Percentiles rank a stretch among this genome's conserved stretches.
Evolutionary conservation across 2,888 invertebrate species (phyloP).

Genomic region (Salpingus planirostris): DNA sequence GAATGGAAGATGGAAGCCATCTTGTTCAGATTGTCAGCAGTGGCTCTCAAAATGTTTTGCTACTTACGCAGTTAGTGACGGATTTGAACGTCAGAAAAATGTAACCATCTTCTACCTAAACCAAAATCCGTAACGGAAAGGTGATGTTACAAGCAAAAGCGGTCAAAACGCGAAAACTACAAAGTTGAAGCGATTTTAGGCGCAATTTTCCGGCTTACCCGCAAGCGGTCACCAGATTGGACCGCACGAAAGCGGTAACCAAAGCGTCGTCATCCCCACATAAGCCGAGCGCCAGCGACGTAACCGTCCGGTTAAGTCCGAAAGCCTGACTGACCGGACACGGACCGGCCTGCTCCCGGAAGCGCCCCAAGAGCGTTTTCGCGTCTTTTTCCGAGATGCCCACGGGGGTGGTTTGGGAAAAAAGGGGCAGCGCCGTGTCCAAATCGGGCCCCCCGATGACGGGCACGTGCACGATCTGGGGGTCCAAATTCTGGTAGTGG

Average conservation of each 20-base stretch:
- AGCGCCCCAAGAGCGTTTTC: conserved; percentile 5
- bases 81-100: too few relatives aligned
- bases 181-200: too few relatives aligned
- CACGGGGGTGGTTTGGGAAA: conserved; percentile 49
- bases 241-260: conserved; percentile 30
- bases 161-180: too few relatives aligned
- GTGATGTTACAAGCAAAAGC: too few relatives aligned
- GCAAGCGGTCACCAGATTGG: conserved; percentile 29
- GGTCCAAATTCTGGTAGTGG: conserved; percentile 49
- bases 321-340: conserved; percentile 24
- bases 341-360: conserved; percentile 9
- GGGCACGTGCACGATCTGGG: conserved; percentile 51
- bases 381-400: conserved; percentile 29
- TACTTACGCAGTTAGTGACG: too few relatives aligned
- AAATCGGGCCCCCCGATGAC: conserved; percentile 58
- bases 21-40: too few relatives aligned
- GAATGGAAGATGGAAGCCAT: too few relatives aligned
- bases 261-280: conserved; percentile 30
- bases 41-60: too few relatives aligned
- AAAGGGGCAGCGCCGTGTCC: conserved; percentile 54
- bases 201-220: too few relatives aligned
- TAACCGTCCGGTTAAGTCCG: conserved; percentile 31
- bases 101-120: too few relatives aligned
- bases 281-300: conserved; percentile 32
- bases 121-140: too few relatives aligned